Base-by-base conservation (phyloP, 1,140 invertebrate genomes). In the Calephelis virginiensis region DNA sequence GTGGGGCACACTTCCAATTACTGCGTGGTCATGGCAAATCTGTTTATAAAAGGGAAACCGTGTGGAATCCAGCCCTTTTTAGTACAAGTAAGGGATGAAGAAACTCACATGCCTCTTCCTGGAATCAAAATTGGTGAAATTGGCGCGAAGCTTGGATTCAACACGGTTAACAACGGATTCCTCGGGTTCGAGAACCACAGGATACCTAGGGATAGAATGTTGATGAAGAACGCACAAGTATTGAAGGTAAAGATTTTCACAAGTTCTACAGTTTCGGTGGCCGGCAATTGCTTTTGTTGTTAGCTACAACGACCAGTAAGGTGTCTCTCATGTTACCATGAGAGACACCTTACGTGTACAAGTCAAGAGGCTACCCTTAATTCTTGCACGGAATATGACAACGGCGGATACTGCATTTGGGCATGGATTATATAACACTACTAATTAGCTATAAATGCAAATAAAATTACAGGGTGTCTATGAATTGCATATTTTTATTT, bases 51-150 rank as follows among this genome's bases (percentile, higher is more conserved):
- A 79, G 97, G 96, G 0, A 93, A 95, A 80, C 95, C 94, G 80
- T 94, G 95, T 83, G 98, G 98, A 0, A 94, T 98, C 69, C 97
- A 99, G 83, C 95, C 97, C 0, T 99, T 99, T 81, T 94, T 99
- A 70, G 97, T 99, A 0, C 97, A 98, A 86, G 85, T 99, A 9
- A 92, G 98, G 73, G 95, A 98, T 80, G 93, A 96, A 76, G 94
- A 98, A 47, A 97, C 96, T 0, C 97, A 99, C 81, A 90, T 94
- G 83, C 97, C 97, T 0, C 73, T 99, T 72, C 94, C 94, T 59
- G 97, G 97, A 10, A 95, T 99, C 43, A 96, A 95, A 77, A 94
- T 99, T 63, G 98, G 98, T 8, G 98, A 99, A 91, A 98, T 99
- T 74, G 98, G 98, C 1, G 94, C 95, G 8, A 99, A 99, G 86